phyloP scores from a whole-genome alignment of 2,113 vertebrate genomes.

The Theristicus caerulescens region DNA sequence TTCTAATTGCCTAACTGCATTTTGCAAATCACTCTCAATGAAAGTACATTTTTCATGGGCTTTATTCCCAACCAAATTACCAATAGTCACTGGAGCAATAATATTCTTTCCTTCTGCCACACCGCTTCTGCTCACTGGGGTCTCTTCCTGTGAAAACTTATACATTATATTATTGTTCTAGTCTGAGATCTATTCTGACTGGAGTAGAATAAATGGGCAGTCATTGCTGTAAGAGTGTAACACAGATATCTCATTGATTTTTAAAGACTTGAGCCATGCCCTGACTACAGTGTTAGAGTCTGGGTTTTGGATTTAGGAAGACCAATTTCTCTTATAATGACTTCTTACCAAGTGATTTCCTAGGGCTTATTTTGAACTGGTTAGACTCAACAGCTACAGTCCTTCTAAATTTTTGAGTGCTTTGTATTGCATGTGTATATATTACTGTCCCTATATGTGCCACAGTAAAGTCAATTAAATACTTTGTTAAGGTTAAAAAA shows the following conservation, averaged over 20 bases:
- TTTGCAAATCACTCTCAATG: neutral
- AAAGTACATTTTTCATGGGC: neutral
- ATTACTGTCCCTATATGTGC: neutral
- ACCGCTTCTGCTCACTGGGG: neutral
- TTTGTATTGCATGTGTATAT: neutral
- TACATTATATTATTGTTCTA: neutral
- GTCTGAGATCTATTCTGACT: neutral
- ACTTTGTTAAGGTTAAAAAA: neutral
- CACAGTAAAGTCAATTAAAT: neutral
- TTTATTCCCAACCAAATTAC: neutral
- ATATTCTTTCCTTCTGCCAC: neutral
- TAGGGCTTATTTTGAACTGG: neutral
- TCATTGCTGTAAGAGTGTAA: neutral
- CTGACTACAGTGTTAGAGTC: neutral
- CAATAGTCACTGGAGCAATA: neutral
- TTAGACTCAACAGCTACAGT: neutral
- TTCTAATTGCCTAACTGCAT: neutral
- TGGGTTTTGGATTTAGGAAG: neutral
- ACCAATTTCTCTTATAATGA: neutral
- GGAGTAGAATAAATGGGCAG: neutral
- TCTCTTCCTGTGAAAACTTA: neutral
- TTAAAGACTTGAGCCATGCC: neutral
- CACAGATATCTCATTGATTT: neutral
- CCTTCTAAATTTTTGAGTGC: neutral
- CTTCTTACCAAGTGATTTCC: neutral